Conservation (phyloP, 2,113 vertebrate genomes). For the Microtus oregoni region DNA sequence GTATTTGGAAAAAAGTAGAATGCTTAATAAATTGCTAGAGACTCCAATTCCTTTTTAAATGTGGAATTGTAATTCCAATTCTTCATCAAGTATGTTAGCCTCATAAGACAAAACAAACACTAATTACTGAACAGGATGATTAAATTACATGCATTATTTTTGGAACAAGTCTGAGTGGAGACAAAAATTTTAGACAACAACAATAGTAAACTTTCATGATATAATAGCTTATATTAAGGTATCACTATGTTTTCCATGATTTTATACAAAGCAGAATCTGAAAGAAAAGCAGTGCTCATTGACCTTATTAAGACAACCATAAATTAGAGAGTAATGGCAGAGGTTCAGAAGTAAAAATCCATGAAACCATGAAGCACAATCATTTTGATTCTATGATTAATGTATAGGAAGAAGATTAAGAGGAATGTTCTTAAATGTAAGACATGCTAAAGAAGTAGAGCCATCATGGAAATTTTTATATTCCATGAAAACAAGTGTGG, state of each 20-base stretch:
- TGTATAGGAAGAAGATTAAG: neutral
- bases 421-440: neutral
- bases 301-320: neutral
- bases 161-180: neutral
- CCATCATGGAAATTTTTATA: neutral
- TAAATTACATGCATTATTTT: neutral
- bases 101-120: neutral
- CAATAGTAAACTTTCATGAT: neutral
- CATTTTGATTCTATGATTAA: neutral
- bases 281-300: neutral
- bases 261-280: neutral
- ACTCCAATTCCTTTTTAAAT: neutral
- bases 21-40: neutral
- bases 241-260: neutral
- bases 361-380: neutral
- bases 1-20: neutral
- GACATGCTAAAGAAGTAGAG: neutral
- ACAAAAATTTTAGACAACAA: neutral
- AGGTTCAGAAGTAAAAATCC: too few species aligned
- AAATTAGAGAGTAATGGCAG: neutral
- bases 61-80: neutral
- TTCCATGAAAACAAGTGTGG: neutral
- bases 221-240: neutral
- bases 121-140: neutral
- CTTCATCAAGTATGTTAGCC: neutral